phyloP scores from a whole-genome alignment of 2,113 vertebrate species.

The Suricata suricatta region DNA sequence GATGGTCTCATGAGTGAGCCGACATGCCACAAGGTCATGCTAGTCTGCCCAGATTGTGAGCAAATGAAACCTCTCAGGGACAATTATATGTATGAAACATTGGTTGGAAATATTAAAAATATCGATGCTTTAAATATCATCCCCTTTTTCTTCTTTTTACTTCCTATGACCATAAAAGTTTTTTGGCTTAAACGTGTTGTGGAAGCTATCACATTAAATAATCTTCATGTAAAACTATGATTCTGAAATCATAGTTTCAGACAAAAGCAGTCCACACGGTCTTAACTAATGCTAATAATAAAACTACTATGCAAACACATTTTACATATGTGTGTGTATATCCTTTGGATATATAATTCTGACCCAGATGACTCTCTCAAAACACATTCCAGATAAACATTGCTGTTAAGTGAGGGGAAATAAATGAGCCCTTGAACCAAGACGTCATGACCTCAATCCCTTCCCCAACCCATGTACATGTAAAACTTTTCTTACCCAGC shows the following conservation, averaged over 20 bases:
- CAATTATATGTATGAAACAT: not conserved
- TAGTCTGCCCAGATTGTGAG: constrained; percentile 59
- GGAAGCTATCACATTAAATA: not conserved
- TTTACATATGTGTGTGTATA: not conserved
- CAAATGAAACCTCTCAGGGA: constrained; percentile 60
- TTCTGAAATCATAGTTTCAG: not conserved
- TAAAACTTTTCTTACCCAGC: constrained; percentile 85
- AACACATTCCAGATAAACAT: not conserved
- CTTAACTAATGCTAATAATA: constrained; percentile 40
- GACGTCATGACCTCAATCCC: constrained; percentile 76
- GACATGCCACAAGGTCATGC: constrained; percentile 58
- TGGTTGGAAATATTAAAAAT: constrained; percentile 36
- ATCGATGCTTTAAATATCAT: constrained; percentile 35
- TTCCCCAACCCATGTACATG: constrained; percentile 68
- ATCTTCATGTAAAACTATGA: not conserved
- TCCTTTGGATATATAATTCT: not conserved
- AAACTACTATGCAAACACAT: constrained; percentile 46
- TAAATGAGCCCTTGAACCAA: constrained; percentile 52
- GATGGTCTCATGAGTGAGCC: constrained; percentile 69
- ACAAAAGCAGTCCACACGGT: not conserved
- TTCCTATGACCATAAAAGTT: constrained; percentile 1
- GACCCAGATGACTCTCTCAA: not conserved
- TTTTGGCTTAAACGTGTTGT: constrained; percentile 1
- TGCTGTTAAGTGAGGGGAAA: constrained; percentile 23
- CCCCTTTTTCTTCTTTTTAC: not conserved